Percentiles rank a stretch among this genome's conserved stretches.
Evolutionary conservation across 2,888 invertebrate genomes (phyloP).

Genomic region (Eupithecia dodoneata): DNA sequence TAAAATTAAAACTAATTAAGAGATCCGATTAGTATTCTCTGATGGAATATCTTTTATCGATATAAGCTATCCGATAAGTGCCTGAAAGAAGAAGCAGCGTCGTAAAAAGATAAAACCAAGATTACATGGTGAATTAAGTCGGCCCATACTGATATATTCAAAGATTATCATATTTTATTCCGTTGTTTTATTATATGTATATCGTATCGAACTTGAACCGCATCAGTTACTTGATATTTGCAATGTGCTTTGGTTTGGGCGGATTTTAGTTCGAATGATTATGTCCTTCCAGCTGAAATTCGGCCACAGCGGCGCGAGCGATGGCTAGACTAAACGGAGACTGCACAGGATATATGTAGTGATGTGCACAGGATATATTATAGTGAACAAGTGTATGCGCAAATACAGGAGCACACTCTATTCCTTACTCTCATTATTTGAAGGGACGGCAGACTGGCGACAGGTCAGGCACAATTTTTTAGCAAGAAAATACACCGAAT

Average conservation of each 20-base stretch:
- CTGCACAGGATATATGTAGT: not conserved
- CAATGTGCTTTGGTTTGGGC: not conserved
- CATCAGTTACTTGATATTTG: no score
- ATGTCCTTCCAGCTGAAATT: not conserved
- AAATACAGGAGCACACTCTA: not conserved
- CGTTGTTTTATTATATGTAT: not conserved
- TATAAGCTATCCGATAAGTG: constrained; percentile 48
- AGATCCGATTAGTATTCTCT: constrained; percentile 19
- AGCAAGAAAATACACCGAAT: not conserved
- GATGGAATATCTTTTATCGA: constrained; percentile 35
- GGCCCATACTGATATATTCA: not conserved
- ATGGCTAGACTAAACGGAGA: not conserved
- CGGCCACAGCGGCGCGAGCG: not conserved
- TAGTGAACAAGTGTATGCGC: not conserved
- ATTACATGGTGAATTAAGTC: not conserved
- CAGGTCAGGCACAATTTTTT: not conserved
- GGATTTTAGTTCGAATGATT: not conserved
- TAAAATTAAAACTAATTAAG: constrained; percentile 19
- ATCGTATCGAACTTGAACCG: no score
- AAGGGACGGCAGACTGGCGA: not conserved
- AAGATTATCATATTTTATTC: not conserved
- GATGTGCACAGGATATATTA: not conserved
- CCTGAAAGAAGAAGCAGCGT: constrained; percentile 44
- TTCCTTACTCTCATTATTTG: not conserved
- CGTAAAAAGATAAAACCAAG: constrained; percentile 14